Percentiles rank a stretch among this genome's conserved stretches.
These are phyloP conservation scores for Girardia tigrina DNA, from an alignment of 2,888 invertebrate species.

Conservation along the genomic window DNA sequence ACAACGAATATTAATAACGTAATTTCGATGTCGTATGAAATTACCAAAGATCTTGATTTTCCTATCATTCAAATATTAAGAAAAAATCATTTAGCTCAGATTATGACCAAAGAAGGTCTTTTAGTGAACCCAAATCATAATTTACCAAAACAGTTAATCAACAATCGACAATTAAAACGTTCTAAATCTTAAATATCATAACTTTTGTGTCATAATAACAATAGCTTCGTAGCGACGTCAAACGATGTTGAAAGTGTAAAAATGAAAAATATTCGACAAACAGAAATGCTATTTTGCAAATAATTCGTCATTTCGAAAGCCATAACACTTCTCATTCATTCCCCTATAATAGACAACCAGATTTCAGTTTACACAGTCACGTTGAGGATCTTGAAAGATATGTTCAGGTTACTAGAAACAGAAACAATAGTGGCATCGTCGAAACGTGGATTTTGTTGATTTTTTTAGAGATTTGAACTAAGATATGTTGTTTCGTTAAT, in stretches of 20 bases:
- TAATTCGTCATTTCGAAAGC: slow-evolving; percentile 81
- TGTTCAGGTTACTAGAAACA: slow-evolving; percentile 75
- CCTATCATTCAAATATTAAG: not conserved
- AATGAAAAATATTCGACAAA: slow-evolving; percentile 89
- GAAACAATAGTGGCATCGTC: too few relatives aligned
- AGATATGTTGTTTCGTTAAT: too few relatives aligned
- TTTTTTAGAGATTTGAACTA: too few relatives aligned
- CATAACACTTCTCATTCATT: slow-evolving; percentile 67
- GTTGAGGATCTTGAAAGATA: slow-evolving; percentile 81
- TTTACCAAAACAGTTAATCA: slow-evolving; percentile 69
- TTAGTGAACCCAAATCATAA: slow-evolving; percentile 77
- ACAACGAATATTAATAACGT: too few relatives aligned
- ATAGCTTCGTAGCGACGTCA: slow-evolving; percentile 51
- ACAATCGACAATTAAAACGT: slow-evolving; percentile 70
- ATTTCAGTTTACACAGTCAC: slow-evolving; percentile 88
- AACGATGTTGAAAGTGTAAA: slow-evolving; percentile 59
- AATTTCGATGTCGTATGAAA: too few relatives aligned
- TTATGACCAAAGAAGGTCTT: slow-evolving; percentile 90
- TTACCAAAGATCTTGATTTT: not conserved
- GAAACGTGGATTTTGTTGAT: too few relatives aligned
- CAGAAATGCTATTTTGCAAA: slow-evolving; percentile 87
- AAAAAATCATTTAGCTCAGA: slow-evolving; percentile 65
- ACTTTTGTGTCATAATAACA: slow-evolving; percentile 52
- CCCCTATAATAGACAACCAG: slow-evolving; percentile 62
- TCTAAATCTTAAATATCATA: slow-evolving; percentile 76